Percentiles rank a stretch among this genome's conserved stretches.
Evolutionary conservation across 1,140 invertebrate species (phyloP).

Genomic region (Scaptodrosophila lebanonensis): DNA sequence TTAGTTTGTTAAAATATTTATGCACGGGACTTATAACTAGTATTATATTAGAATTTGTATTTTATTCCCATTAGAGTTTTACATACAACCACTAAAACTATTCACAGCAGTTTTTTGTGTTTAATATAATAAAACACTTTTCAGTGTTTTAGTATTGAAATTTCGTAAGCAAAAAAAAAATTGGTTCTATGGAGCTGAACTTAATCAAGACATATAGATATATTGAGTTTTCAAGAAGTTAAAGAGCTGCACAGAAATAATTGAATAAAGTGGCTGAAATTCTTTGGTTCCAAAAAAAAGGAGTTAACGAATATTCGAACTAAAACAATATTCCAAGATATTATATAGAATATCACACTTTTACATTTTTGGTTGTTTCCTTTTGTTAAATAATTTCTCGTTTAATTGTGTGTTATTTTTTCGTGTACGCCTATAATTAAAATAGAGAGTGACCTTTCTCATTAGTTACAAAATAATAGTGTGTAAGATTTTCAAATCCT

Average conservation of each 20-base stretch:
- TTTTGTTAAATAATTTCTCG: constrained; percentile 7
- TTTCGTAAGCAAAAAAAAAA: neutral
- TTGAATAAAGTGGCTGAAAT: constrained; percentile 36
- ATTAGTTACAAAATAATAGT: too few relatives aligned
- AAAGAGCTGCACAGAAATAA: too few relatives aligned
- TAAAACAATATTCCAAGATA: constrained; percentile 50
- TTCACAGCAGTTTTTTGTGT: constrained; percentile 70
- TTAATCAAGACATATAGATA: neutral
- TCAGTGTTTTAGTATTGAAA: neutral
- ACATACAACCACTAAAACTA: constrained; percentile 76
- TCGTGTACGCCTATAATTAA: too few relatives aligned
- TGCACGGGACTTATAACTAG: constrained; percentile 55
- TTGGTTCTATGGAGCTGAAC: constrained; percentile 1
- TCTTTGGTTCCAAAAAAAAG: too few relatives aligned
- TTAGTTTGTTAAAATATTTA: too few relatives aligned
- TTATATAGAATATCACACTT: constrained; percentile 71
- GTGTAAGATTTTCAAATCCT: too few relatives aligned
- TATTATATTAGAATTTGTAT: too few relatives aligned
- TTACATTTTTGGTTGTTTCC: constrained; percentile 31
- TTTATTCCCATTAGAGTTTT: too few relatives aligned
- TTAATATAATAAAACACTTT: constrained; percentile 48
- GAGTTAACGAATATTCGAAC: too few relatives aligned
- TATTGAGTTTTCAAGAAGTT: too few relatives aligned
- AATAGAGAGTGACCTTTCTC: too few relatives aligned
- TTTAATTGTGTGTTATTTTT: constrained; percentile 13